These are phyloP conservation scores for Eutrigla gurnardus DNA, from an alignment of 2,797 vertebrate species.

Conservation along the genomic window DNA sequence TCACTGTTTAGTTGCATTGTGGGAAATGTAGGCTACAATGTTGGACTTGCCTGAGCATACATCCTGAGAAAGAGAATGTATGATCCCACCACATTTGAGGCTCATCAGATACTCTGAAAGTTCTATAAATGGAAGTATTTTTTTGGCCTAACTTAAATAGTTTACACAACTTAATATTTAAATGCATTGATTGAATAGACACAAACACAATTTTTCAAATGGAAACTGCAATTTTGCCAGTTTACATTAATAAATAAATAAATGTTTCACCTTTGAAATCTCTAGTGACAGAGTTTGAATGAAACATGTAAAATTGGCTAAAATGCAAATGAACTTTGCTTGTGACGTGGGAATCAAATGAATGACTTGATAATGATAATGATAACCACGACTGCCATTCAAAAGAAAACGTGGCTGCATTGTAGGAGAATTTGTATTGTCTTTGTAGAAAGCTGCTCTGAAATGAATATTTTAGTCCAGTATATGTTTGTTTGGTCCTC, in stretches of 20 bases:
- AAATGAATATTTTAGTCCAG: conserved; percentile 31
- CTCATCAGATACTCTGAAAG: background rate
- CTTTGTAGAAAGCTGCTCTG: background rate
- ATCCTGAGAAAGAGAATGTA: too few relatives aligned
- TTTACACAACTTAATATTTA: background rate
- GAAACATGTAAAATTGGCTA: background rate
- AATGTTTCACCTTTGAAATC: background rate
- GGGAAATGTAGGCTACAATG: background rate
- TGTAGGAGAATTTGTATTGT: background rate
- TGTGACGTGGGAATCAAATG: background rate
- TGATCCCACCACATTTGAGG: too few relatives aligned
- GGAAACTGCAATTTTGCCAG: background rate
- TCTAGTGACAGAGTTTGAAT: background rate
- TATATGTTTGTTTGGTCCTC: conserved; percentile 49
- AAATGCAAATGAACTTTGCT: background rate
- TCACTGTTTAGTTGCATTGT: background rate
- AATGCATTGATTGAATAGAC: background rate
- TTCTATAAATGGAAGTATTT: background rate
- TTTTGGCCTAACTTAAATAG: background rate
- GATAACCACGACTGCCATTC: background rate
- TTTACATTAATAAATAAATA: background rate
- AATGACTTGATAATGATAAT: background rate
- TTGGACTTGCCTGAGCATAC: background rate
- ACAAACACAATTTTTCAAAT: background rate
- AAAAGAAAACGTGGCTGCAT: background rate